A percentile compares a stretch with the other conserved stretches of the same genome.
Evolutionary conservation across 1,140 invertebrate genomes (phyloP).

Genomic region (Brachionus sp.): DNA sequence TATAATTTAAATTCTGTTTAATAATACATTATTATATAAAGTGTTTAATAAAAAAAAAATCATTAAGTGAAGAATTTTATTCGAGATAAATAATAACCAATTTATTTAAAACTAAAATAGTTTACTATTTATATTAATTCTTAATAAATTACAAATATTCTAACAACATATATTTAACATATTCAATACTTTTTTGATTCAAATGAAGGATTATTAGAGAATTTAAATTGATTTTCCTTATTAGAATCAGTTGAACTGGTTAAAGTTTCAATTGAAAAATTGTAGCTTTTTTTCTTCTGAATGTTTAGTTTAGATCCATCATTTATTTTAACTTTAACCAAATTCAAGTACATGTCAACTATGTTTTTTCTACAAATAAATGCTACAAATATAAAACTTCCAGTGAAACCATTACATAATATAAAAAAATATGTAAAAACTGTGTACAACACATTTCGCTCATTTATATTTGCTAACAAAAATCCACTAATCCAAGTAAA

Average conservation of each 20-base stretch:
- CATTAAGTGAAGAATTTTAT: no score
- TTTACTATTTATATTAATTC: no score
- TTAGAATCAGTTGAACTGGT: neutral
- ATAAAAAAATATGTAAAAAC: slow-evolving; percentile 53
- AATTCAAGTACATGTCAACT: slow-evolving; percentile 48
- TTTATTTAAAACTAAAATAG: no score
- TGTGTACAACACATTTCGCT: slow-evolving; percentile 47
- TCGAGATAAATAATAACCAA: no score
- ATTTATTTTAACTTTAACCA: neutral
- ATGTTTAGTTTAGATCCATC: neutral
- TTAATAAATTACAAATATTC: no score
- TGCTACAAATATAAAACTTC: slow-evolving; percentile 56
- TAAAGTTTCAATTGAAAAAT: neutral
- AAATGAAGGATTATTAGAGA: neutral
- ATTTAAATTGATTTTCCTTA: neutral
- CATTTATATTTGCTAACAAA: slow-evolving; percentile 52
- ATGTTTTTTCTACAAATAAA: slow-evolving; percentile 54
- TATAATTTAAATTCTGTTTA: no score
- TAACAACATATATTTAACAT: no score
- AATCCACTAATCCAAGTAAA: slow-evolving; percentile 61
- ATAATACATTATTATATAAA: no score
- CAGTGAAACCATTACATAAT: slow-evolving; percentile 54
- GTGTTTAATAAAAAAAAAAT: no score
- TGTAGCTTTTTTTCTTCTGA: neutral
- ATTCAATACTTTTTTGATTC: neutral